phyloP scores from a whole-genome alignment of 2,888 invertebrate genomes.

The Galeopsomyia nigrocyanea region DNA sequence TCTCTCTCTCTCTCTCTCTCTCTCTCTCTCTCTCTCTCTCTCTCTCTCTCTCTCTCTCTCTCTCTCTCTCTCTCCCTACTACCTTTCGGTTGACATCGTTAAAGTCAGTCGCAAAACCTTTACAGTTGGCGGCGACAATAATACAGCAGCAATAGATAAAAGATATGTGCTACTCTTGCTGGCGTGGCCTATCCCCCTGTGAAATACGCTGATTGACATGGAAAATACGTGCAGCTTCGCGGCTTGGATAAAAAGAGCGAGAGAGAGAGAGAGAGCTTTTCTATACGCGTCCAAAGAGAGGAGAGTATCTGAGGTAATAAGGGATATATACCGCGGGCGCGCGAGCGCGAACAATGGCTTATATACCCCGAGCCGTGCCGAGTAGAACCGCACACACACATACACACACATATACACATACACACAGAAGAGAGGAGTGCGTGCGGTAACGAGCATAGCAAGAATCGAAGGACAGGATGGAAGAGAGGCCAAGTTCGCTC shows the following conservation, averaged over 20 bases:
- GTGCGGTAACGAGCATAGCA: constrained; percentile 47
- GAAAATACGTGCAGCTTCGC: constrained; percentile 51
- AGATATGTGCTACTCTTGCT: too few species aligned
- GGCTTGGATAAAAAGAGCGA: constrained; percentile 28
- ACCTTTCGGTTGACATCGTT: neutral
- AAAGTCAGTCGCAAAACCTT: neutral
- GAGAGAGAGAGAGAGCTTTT: constrained; percentile 30
- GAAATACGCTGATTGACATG: constrained; percentile 40
- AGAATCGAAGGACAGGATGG: constrained; percentile 37
- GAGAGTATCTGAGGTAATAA: too few species aligned
- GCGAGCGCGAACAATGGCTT: constrained; percentile 22
- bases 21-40: neutral
- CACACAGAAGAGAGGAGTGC: constrained; percentile 41
- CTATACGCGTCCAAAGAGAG: too few species aligned
- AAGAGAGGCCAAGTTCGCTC: constrained; percentile 50
- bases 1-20: neutral
- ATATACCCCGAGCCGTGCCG: too few species aligned
- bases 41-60: constrained; percentile 24
- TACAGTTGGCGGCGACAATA: too few species aligned
- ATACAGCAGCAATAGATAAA: too few species aligned
- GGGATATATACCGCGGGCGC: neutral
- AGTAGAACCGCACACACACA: too few species aligned
- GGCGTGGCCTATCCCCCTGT: neutral
- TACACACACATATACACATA: too few species aligned
- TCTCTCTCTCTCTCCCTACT: neutral